Conservation (phyloP, 2,888 invertebrate genomes). For the Brachynemurus nebulosus region DNA sequence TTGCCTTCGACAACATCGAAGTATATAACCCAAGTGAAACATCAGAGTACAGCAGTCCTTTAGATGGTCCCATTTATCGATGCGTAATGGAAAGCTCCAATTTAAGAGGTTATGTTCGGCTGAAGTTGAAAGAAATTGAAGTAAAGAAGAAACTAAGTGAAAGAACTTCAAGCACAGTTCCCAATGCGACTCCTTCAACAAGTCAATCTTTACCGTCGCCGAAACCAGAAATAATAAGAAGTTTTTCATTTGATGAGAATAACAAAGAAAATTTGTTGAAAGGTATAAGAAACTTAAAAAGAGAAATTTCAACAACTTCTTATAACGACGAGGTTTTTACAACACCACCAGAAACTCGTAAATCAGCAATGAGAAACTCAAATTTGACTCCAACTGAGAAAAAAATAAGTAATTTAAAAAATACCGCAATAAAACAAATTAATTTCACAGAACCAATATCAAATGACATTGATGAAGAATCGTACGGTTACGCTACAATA, state of each 20-base stretch:
- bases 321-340: not conserved
- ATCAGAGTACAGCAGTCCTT: slow-evolving; percentile 41
- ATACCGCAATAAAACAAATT: not conserved
- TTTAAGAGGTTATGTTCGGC: slow-evolving; percentile 34
- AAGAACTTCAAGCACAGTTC: too few species aligned
- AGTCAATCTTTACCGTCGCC: too few species aligned
- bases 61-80: slow-evolving; percentile 47
- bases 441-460: not conserved
- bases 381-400: too few species aligned
- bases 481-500: slow-evolving; percentile 45
- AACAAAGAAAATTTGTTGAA: not conserved
- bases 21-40: slow-evolving; percentile 48
- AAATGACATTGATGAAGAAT: not conserved
- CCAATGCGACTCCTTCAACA: too few species aligned
- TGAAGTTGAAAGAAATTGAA: slow-evolving; percentile 26
- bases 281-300: not conserved
- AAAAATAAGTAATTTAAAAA: not conserved
- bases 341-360: not conserved
- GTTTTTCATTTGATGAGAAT: slow-evolving; percentile 30
- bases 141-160: not conserved
- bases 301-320: not conserved
- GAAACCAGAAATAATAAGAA: not conserved
- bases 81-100: slow-evolving; percentile 41
- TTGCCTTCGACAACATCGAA: slow-evolving; percentile 60
- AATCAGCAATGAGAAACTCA: too few species aligned